Conservation (phyloP, 2,797 vertebrate genomes). For the Semotilus atromaculatus region DNA sequence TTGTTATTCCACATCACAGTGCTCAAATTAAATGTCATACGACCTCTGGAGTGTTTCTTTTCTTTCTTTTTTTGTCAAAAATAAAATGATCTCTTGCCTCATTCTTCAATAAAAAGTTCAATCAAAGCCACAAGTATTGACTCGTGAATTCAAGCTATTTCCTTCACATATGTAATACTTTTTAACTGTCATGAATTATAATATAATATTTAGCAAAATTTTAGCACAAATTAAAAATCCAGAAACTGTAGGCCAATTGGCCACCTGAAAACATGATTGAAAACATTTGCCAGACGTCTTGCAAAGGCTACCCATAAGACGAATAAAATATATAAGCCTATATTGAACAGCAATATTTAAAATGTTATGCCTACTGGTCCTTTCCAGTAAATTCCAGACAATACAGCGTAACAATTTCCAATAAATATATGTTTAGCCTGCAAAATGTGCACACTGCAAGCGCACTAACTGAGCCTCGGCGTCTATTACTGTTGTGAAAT, state of each 20-base stretch:
- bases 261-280: neutral
- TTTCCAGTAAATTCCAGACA: neutral
- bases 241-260: neutral
- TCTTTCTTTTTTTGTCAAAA: conserved; percentile 36
- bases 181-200: neutral
- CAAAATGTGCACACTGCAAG: neutral
- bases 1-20: conserved; percentile 48
- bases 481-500: conserved; percentile 1
- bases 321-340: neutral
- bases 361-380: neutral
- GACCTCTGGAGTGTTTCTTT: conserved; percentile 50
- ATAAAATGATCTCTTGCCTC: conserved; percentile 53
- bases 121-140: conserved; percentile 36
- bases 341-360: neutral
- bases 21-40: conserved; percentile 43
- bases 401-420: neutral
- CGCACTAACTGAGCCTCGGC: neutral
- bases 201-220: no score
- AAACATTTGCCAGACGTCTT: no score
- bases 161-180: neutral
- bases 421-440: neutral
- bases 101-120: conserved; percentile 50
- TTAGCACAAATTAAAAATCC: neutral
- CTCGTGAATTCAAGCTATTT: neutral
- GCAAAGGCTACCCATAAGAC: no score